Conservation (phyloP, 2,113 vertebrate species). For the Xenopus laevis region DNA sequence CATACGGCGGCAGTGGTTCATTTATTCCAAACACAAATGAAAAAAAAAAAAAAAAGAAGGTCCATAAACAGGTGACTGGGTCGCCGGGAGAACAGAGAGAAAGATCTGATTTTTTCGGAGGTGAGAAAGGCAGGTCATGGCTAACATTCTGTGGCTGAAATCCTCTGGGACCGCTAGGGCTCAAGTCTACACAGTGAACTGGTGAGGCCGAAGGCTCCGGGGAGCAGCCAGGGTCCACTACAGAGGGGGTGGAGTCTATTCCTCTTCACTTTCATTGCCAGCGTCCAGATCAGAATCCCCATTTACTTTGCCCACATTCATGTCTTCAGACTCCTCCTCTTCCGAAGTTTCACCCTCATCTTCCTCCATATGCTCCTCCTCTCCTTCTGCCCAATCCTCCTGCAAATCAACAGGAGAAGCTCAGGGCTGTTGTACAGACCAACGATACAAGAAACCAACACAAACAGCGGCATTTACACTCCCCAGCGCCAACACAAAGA, state of each 20-base stretch:
- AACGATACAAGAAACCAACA: too few species aligned
- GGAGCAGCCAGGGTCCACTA: slow-evolving; percentile 43
- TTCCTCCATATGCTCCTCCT: slow-evolving; percentile 84
- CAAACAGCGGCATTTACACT: too few species aligned
- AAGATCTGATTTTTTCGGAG: slow-evolving; percentile 28
- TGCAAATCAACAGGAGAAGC: too few species aligned
- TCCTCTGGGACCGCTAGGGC: slow-evolving; percentile 19
- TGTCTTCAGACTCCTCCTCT: slow-evolving; percentile 61
- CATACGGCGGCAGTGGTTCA: not conserved
- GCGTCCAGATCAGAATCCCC: slow-evolving; percentile 91
- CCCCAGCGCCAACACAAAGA: not conserved
- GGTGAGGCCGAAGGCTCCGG: slow-evolving; percentile 39
- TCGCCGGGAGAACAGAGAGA: not conserved
- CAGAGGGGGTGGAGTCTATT: slow-evolving; percentile 60
- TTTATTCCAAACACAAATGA: slow-evolving; percentile 23
- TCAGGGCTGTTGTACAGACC: too few species aligned
- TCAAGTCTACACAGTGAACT: slow-evolving; percentile 45
- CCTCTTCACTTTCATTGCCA: slow-evolving; percentile 92
- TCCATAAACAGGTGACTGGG: not conserved
- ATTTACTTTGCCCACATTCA: slow-evolving; percentile 81
- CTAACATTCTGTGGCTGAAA: slow-evolving; percentile 55
- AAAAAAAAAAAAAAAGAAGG: not conserved
- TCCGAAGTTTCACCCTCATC: slow-evolving; percentile 64
- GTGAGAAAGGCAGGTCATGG: slow-evolving; percentile 56
- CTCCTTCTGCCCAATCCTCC: too few species aligned